Evolutionary conservation across 2,113 vertebrate species (phyloP), one percentile per base, ranked within the genome.

Genomic region (Entelurus aequoreus): DNA sequence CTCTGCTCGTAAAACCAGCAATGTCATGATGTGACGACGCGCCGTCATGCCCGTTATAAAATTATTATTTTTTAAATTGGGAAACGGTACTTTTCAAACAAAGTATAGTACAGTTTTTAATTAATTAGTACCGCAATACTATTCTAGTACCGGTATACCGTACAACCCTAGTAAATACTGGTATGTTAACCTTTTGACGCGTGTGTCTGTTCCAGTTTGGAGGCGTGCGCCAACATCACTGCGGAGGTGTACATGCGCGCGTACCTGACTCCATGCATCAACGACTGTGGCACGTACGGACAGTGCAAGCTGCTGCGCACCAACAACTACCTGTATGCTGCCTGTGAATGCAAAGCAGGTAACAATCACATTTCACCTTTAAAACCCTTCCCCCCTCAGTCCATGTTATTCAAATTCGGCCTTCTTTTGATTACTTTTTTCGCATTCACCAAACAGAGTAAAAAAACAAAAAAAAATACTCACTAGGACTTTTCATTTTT

Each of bases 301-400:
- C 96, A 99, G 88, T 99, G 97, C 92, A 98, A 98, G 77, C 93
- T 99, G 11, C 89, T 98, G 66, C 95, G 97, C 74, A 97, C 96
- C 64, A 97, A 97, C 88, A 98, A 96, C 90, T 99, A 95, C 81
- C 90, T 99, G 76, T 98, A 97, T 0, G 97, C 97, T 0, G 95
- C 97, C 48, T 99, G 97, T 76, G 96, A 98, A 90, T 99, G 97
- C 91, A 97, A 97, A 91, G 97, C 97, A 74, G 97, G 97, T 99
- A 92, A 71, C 5, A 28, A 5, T 16, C 60, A 54, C 5, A 58
- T 44, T 21, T 7, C 4, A 6, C n/a, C 15, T 7, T 50, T 28
- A 28, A 14, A 48, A 48, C 47, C 6, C 48, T 50, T 50, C 8
- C 6, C n/a, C 8, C 5, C 28, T 35, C 13, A 5, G 11, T 6